Conservation (phyloP, 2,797 vertebrate genomes). For the Malurus splendens region DNA sequence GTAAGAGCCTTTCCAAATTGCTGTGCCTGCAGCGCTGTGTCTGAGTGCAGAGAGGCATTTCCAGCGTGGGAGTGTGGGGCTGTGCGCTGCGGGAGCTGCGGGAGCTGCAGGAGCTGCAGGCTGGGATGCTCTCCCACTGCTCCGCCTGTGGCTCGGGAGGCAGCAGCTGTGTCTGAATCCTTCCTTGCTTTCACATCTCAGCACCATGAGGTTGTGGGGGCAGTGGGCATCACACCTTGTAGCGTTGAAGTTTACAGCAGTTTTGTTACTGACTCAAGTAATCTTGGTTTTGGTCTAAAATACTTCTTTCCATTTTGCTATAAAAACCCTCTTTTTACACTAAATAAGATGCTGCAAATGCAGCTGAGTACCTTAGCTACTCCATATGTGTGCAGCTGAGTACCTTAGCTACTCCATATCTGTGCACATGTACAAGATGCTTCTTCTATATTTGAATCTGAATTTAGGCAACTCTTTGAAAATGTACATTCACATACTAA, state of each 20-base stretch:
- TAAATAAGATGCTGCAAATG: background rate
- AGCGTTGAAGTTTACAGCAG: rapidly evolving
- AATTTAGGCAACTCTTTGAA: background rate
- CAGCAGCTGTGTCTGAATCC: background rate
- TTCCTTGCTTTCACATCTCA: background rate
- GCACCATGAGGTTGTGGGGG: rapidly evolving
- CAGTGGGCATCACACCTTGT: rapidly evolving
- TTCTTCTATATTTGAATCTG: background rate
- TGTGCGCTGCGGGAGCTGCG: background rate
- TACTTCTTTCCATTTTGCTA: background rate
- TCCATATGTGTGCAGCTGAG: background rate
- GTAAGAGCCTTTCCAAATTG: background rate
- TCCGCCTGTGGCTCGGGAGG: background rate
- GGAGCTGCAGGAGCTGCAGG: background rate
- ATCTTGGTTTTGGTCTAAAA: background rate
- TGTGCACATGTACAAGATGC: background rate
- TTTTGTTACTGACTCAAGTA: background rate
- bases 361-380: background rate
- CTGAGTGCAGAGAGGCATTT: background rate
- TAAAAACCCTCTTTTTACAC: background rate
- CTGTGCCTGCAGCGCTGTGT: background rate
- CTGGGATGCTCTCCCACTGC: rapidly evolving
- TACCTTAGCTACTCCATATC: rapidly evolving
- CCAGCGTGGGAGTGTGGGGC: rapidly evolving
- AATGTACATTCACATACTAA: background rate